Base-by-base conservation (phyloP, 2,113 vertebrate genomes). In the Hyperopisus bebe region DNA sequence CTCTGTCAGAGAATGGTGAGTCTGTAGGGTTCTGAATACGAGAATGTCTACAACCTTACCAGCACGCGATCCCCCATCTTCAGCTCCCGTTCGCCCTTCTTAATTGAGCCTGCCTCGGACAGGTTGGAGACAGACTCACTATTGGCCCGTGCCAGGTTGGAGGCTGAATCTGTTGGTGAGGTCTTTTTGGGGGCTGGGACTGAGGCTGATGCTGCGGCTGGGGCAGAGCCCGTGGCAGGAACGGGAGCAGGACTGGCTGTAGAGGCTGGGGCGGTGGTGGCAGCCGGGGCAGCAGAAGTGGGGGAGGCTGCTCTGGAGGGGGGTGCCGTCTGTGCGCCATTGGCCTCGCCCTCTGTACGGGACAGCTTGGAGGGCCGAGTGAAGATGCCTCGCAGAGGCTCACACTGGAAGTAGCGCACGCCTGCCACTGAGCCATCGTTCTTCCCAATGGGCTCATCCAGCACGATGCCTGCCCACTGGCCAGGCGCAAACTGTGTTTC, bases 401-500 rank as follows among this genome's bases (percentile, higher is more conserved):
- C 98, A 8, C 98, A 99, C 93, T 99, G 97, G 93, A 99, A 99
- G 91, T 99, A 99, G 8, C 98, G 96, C 70, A 99, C 97, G 0
- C 98, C 98, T 1, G 98, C 98, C 93, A 99, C 99, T 0, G 98
- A 98, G 4, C 99, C 99, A 0, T 99, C 98, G 0, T 99, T 99
- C 94, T 99, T 99, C n/a, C 98, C 99, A 5, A 99, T 99, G 9
- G 98, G 93, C 92, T 99, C 98, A 1, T 99, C 98, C 55, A 99
- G 92, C 89, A 99, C 98, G 5, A 99, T 99, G 50, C 98, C 98
- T 0, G 98, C 98, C 98, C 98, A 99, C 90, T 99, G 98, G 55
- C 98, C 98, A 0, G 98, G 98, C 1, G 99, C 99, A 89, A 99
- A 99, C 91, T 99, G 99, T 0, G 98, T 98, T 84, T 99, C 98